Evolutionary conservation across 37 sponge, comb jelly and placozoan species (phyloP).

Genomic region (Diacarnus erythraeanus): DNA sequence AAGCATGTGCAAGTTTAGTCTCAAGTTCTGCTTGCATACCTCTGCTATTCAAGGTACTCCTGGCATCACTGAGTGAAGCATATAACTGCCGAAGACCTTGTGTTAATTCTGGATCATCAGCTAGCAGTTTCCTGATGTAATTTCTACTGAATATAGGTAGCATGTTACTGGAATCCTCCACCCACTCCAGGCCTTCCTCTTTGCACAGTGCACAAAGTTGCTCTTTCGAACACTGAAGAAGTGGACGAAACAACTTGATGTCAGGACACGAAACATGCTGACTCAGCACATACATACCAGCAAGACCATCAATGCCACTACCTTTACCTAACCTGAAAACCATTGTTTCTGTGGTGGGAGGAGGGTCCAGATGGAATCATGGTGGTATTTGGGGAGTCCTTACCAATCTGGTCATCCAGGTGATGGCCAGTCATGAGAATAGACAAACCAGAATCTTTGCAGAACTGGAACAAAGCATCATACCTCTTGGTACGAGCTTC

Average conservation of each 20-base stretch:
- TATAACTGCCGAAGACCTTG: conserved; percentile 7
- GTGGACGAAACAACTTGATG: conserved; percentile 42
- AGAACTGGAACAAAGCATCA: conserved; percentile 25
- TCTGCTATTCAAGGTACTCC: conserved; percentile 5
- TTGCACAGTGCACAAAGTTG: conserved; percentile 39
- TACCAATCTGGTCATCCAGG: conserved; percentile 69
- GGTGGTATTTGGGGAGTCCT: neutral
- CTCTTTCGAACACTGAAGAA: conserved; percentile 46
- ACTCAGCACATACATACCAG: conserved; percentile 22
- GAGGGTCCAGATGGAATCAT: no score
- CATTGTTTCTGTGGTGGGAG: conserved; percentile 60
- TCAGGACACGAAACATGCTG: conserved; percentile 7
- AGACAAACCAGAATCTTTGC: neutral
- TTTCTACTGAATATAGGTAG: conserved; percentile 24
- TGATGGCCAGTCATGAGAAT: conserved; percentile 62
- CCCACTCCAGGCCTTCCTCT: conserved; percentile 48
- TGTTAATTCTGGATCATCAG: conserved; percentile 9
- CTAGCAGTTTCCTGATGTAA: conserved; percentile 29
- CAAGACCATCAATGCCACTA: conserved; percentile 65
- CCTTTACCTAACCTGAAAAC: conserved; percentile 42
- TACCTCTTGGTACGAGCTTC: conserved; percentile 26
- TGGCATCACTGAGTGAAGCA: neutral
- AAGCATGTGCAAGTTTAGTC: neutral
- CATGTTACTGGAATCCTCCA: conserved; percentile 65
- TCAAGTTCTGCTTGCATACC: conserved; percentile 11